Conservation (phyloP, 2,113 vertebrate species). For the Crypturellus undulatus region DNA sequence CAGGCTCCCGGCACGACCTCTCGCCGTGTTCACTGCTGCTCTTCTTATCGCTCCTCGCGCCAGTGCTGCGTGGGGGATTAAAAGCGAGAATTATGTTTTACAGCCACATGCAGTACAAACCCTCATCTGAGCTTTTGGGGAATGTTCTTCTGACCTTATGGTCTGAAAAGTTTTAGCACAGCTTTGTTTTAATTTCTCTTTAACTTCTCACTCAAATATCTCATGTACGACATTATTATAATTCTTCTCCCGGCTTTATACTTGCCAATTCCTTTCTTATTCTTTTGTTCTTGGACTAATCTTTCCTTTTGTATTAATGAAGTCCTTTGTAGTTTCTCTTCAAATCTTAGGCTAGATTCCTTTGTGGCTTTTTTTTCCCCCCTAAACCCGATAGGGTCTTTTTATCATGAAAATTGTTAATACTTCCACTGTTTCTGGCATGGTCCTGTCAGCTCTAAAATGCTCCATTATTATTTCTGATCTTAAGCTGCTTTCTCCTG, state of each 20-base stretch:
- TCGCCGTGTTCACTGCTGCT: background rate
- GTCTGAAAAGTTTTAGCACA: constrained; percentile 39
- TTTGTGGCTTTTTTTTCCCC: constrained; percentile 43
- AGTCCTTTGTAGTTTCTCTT: constrained; percentile 74
- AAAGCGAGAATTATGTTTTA: background rate
- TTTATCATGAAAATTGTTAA: constrained; percentile 73
- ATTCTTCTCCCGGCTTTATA: constrained; percentile 39
- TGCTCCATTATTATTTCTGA: constrained; percentile 69
- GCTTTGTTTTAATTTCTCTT: constrained; percentile 57
- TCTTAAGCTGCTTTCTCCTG: constrained; percentile 73
- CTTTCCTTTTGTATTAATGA: constrained; percentile 75
- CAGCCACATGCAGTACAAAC: background rate
- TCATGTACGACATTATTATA: constrained; percentile 36
- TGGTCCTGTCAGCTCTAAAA: constrained; percentile 65
- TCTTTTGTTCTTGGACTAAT: constrained; percentile 77
- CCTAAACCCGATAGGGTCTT: constrained; percentile 27
- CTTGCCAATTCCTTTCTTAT: constrained; percentile 56
- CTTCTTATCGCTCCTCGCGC: background rate
- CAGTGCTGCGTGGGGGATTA: background rate
- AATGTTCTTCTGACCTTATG: constrained; percentile 24
- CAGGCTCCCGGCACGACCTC: background rate
- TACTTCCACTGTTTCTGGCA: constrained; percentile 56
- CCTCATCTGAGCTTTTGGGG: background rate
- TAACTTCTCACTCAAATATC: constrained; percentile 17
- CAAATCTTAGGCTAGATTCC: constrained; percentile 67